A percentile compares a stretch with the other conserved stretches of the same genome.
Evolutionary conservation across 2,888 invertebrate species (phyloP).

Genomic region (Limnephilus lunatus): DNA sequence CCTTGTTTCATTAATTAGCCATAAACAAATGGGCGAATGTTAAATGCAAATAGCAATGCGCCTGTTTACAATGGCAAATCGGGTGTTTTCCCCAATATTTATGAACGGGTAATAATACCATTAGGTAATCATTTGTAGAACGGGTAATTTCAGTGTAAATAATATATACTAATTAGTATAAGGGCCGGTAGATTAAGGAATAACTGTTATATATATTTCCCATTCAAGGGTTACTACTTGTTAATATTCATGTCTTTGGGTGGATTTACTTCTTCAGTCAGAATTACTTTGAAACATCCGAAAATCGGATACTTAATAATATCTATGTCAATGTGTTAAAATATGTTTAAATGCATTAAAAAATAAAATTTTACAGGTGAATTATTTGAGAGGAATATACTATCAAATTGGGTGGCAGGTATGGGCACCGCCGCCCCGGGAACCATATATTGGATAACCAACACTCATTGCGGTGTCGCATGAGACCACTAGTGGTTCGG

Average conservation of each 20-base stretch:
- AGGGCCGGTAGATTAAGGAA: not conserved
- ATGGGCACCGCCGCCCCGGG: too few relatives aligned
- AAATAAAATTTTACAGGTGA: not conserved
- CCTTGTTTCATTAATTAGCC: not conserved
- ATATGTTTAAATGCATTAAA: not conserved
- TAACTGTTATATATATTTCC: not conserved
- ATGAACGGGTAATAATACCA: not conserved
- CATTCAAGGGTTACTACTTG: not conserved
- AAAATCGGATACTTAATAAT: not conserved
- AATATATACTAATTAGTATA: not conserved
- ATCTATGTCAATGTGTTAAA: not conserved
- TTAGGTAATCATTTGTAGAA: not conserved
- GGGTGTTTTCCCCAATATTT: constrained; percentile 2
- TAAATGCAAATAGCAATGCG: not conserved
- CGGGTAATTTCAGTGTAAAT: not conserved
- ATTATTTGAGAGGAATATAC: not conserved
- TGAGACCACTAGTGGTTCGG: too few relatives aligned
- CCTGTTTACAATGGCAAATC: not conserved
- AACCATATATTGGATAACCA: too few relatives aligned
- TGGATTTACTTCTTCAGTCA: not conserved
- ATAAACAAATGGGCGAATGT: not conserved
- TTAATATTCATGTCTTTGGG: not conserved
- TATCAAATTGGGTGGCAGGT: too few relatives aligned
- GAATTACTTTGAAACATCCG: not conserved
- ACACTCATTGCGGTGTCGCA: too few relatives aligned